A percentile compares a stretch with the other conserved stretches of the same genome.
These are phyloP conservation scores for Chrysolina haemoptera DNA, from an alignment of 2,888 invertebrate genomes.

Conservation along the genomic window DNA sequence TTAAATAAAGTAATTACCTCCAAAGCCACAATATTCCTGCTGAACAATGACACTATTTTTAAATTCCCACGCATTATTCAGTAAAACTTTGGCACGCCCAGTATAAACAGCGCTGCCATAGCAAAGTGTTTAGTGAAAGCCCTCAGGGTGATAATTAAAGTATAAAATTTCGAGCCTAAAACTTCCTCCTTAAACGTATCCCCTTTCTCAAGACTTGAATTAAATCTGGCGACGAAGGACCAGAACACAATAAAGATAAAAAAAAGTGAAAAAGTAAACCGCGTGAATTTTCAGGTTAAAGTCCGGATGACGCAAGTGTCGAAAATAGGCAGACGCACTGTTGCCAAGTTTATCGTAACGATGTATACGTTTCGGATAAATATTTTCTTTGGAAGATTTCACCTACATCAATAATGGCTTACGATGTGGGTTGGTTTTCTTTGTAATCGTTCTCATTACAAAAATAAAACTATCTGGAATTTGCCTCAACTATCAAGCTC, in stretches of 20 bases:
- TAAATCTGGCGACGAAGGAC: background rate
- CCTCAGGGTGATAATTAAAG: background rate
- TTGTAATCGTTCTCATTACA: background rate
- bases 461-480: slow-evolving; percentile 1
- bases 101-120: too few relatives aligned
- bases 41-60: too few relatives aligned
- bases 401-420: background rate
- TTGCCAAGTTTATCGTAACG: background rate
- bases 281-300: slow-evolving; percentile 15
- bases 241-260: background rate
- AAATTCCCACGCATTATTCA: too few relatives aligned
- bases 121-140: too few relatives aligned
- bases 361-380: background rate
- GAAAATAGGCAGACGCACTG: slow-evolving; percentile 23
- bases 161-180: background rate
- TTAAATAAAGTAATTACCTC: too few relatives aligned
- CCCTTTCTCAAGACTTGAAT: background rate
- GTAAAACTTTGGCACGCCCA: too few relatives aligned
- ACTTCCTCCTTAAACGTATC: background rate
- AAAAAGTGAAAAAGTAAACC: background rate
- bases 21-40: too few relatives aligned
- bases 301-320: slow-evolving; percentile 19
- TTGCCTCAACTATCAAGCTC: too few relatives aligned
- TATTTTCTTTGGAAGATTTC: background rate
- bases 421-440: background rate